Conservation (phyloP, 2,113 vertebrate species). For the Zosterops pallidus region DNA sequence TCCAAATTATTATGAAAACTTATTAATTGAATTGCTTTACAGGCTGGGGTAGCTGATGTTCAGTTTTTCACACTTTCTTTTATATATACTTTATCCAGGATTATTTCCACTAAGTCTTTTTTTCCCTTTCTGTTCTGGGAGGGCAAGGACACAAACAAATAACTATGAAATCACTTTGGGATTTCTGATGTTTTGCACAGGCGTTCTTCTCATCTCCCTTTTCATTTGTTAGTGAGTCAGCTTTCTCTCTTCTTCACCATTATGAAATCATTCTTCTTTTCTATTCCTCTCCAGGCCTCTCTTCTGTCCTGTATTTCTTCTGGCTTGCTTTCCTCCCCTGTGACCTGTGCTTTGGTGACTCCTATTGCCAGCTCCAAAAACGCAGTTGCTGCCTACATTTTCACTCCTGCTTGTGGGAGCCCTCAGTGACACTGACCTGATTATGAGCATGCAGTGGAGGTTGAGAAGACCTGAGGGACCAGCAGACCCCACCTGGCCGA, state of each 20-base stretch:
- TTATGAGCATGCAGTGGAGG: accelerated
- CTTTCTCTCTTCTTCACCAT: background rate
- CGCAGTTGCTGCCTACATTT: background rate
- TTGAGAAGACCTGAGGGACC: background rate
- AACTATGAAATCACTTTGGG: background rate
- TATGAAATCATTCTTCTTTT: background rate
- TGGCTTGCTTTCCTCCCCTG: background rate
- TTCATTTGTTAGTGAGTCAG: background rate
- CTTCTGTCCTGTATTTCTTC: background rate
- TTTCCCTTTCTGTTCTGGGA: background rate
- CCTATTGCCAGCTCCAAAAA: background rate
- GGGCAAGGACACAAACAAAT: background rate
- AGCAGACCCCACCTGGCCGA: background rate
- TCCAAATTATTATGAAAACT: background rate
- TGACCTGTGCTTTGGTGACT: background rate
- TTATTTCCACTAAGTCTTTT: background rate
- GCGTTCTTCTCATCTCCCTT: background rate
- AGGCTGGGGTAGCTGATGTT: background rate
- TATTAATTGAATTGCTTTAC: background rate
- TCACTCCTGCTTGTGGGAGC: background rate
- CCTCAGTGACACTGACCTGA: background rate
- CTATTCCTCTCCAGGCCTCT: background rate
- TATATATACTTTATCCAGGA: background rate
- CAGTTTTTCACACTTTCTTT: background rate
- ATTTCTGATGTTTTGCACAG: background rate